Conservation (phyloP, 2,888 invertebrate genomes). For the Neria commutata region DNA sequence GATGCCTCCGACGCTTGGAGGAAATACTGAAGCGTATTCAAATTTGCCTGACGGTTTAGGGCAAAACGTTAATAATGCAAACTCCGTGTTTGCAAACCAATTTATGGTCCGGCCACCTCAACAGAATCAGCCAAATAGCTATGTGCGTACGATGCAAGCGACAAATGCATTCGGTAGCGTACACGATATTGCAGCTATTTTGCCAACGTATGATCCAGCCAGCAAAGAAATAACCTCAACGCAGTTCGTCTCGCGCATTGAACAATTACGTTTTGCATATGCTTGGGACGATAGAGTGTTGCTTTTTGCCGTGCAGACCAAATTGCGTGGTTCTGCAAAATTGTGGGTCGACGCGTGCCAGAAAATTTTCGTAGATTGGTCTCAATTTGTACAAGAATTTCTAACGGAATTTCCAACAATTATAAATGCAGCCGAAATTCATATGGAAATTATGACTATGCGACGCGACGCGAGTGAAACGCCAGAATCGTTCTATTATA, state of each 20-base stretch:
- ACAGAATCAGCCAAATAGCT: too few relatives aligned
- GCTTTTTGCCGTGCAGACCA: conserved; percentile 14
- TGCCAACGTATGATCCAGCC: conserved; percentile 15
- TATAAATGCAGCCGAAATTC: conserved; percentile 21
- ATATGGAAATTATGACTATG: conserved; percentile 19
- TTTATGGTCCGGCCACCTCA: too few relatives aligned
- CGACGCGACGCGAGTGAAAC: conserved; percentile 14
- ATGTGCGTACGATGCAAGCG: too few relatives aligned
- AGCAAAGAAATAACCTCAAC: conserved; percentile 6
- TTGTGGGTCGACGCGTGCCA: conserved; percentile 19
- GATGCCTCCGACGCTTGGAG: too few relatives aligned
- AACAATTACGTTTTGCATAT: conserved; percentile 9
- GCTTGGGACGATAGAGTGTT: conserved; percentile 11
- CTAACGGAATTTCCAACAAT: conserved; percentile 10
- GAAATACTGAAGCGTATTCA: too few relatives aligned
- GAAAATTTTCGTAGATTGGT: conserved; percentile 1
- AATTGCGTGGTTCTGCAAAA: conserved; percentile 15
- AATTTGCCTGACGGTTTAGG: too few relatives aligned
- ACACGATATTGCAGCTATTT: neutral
- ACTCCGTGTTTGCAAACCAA: too few relatives aligned
- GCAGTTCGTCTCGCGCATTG: conserved; percentile 11
- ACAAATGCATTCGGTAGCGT: neutral
- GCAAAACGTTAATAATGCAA: too few relatives aligned
- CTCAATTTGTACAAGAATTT: conserved; percentile 18
- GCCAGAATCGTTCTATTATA: conserved; percentile 16